These are phyloP conservation scores for Cairina moschata DNA, from an alignment of 2,113 vertebrate species.

Conservation along the genomic window DNA sequence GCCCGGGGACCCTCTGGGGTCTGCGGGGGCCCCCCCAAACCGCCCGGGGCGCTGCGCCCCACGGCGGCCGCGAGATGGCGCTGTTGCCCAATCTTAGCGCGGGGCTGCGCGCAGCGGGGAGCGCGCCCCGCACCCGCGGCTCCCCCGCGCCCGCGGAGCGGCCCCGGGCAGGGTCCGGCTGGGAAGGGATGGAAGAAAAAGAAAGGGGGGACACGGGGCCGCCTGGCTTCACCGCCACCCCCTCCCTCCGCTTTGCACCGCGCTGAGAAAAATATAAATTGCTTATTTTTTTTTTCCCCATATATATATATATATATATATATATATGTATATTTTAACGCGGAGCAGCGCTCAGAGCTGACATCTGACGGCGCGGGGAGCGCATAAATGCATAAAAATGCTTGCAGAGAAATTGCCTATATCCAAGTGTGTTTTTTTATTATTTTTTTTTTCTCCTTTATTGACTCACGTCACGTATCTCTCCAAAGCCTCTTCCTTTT, in stretches of 20 bases:
- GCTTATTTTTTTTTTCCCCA: not conserved
- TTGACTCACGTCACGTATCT: conserved; percentile 7
- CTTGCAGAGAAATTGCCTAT: not conserved
- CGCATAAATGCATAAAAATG: not conserved
- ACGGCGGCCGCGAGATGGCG: not conserved
- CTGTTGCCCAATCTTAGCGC: not conserved
- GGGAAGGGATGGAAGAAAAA: too few relatives aligned
- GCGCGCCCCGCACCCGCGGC: not conserved
- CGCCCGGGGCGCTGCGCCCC: not conserved
- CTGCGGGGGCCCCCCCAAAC: too few relatives aligned
- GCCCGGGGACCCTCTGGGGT: too few relatives aligned
- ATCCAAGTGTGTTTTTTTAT: not conserved
- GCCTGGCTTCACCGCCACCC: not conserved
- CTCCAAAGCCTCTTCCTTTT: not conserved
- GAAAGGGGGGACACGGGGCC: not conserved
- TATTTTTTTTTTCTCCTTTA: not conserved
- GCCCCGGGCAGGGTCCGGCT: not conserved
- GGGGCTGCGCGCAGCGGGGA: not conserved
- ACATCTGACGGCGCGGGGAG: not conserved
- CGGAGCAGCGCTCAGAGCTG: not conserved
- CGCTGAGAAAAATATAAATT: not conserved
- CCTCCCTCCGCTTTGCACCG: too few relatives aligned
- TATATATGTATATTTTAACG: not conserved
- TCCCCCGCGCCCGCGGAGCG: not conserved
- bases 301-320: too few relatives aligned